phyloP scores from a whole-genome alignment of 1,140 invertebrate species.

The Drosophila saltans region DNA sequence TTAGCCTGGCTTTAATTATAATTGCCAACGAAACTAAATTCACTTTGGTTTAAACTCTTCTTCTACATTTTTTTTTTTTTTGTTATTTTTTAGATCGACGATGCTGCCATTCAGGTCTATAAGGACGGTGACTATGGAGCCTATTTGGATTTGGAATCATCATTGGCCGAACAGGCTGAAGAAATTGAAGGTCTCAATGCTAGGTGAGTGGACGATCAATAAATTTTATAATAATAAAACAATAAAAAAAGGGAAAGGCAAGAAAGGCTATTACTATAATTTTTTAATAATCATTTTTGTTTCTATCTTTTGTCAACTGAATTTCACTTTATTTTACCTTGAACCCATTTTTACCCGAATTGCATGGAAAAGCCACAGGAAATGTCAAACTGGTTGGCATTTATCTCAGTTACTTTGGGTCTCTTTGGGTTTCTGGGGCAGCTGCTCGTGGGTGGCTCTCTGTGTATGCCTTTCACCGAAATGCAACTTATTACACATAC shows the following conservation, averaged over 20 bases:
- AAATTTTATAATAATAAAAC: conserved; percentile 60
- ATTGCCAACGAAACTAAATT: conserved; percentile 56
- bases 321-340: conserved; percentile 67
- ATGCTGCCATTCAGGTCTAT: conserved; percentile 97
- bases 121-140: conserved; percentile 98
- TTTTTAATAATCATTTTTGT: neutral
- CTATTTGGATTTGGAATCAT: conserved; percentile 97
- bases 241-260: neutral
- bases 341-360: conserved; percentile 53
- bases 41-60: conserved; percentile 18
- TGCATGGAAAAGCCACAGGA: conserved; percentile 40
- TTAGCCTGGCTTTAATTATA: conserved; percentile 74
- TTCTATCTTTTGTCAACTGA: conserved; percentile 19
- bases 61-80: conserved; percentile 14
- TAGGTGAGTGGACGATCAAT: conserved; percentile 88
- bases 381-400: conserved; percentile 25
- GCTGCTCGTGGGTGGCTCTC: conserved; percentile 65
- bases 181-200: conserved; percentile 97
- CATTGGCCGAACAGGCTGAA: conserved; percentile 96
- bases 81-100: conserved; percentile 93
- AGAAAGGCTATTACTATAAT: no score
- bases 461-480: conserved; percentile 61
- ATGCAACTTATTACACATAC: conserved; percentile 50
- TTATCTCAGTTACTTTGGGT: neutral
- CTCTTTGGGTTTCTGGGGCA: conserved; percentile 80